Evolutionary conservation across 2,113 vertebrate genomes (phyloP), one percentile per base, ranked within the genome.

Genomic region (Colossoma macropomum): DNA sequence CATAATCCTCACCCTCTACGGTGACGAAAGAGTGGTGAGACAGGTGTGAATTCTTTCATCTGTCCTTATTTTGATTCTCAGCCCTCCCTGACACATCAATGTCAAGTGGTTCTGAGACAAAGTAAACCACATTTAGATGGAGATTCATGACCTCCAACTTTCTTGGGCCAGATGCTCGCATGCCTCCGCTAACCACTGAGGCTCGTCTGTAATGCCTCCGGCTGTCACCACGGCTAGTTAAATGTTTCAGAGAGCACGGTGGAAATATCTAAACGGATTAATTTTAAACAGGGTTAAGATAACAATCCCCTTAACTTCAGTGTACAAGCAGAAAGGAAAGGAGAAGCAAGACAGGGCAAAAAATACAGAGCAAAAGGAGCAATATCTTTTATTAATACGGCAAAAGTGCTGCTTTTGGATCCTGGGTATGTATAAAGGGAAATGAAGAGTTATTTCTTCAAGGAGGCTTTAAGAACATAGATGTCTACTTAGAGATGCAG

Each of bases 371-470:
- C 71, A 68, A 50, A 21, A 80, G 62, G 38, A 25, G 84, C 87
- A 56, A 50, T 70, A 84, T 88, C 52, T 89, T 89, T 88, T 87
- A 90, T 89, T 86, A 89, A 89, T 88, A 76, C 11, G 76, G 77
- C 85, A 85, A 89, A 89, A 85, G 86, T 87, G 75, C 77, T 74
- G 83, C 86, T 63, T 85, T 90, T 85, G 87, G 86, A 90, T 91
- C 85, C 4, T 8, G 78, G 28, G 65, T 85, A 32, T 84, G 75
- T 82, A 79, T 69, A 72, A 89, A 82, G 59, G 81, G 82, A 89
- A 89, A 86, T 79, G 60, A 89, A 88, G 89, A 84, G 88, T 87
- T 86, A 90, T 90, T 90, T 89, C 85, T 88, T 89, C 77, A 89
- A 88, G 87, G 85, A 87, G 86, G 60, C 62, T 88, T 59, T 84